phyloP scores from a whole-genome alignment of 2,888 invertebrate genomes.

The Drosophila demipolita region DNA sequence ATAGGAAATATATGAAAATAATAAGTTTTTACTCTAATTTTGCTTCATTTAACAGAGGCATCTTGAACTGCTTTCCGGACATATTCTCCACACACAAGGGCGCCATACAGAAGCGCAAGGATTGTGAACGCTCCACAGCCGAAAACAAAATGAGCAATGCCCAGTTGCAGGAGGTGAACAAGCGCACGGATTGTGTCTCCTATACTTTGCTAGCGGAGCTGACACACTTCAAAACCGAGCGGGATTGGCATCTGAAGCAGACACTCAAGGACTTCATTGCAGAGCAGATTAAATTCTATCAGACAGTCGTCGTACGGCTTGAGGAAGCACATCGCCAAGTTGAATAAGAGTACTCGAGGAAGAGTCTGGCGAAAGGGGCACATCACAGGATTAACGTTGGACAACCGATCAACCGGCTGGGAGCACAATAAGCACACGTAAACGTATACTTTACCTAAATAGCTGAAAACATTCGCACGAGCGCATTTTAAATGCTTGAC shows the following conservation, averaged over 20 bases:
- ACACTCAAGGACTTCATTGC: conserved; percentile 94
- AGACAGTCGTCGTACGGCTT: conserved; percentile 91
- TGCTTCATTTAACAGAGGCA: conserved; percentile 87
- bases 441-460: conserved; percentile 47
- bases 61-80: conserved; percentile 95
- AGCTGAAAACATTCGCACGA: conserved; percentile 75
- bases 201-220: conserved; percentile 97
- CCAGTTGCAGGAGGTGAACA: conserved; percentile 92
- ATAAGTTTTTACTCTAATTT: neutral
- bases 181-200: conserved; percentile 95
- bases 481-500: conserved; percentile 74
- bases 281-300: conserved; percentile 97
- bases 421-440: conserved; percentile 49
- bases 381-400: conserved; percentile 22
- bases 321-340: conserved; percentile 87
- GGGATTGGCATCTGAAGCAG: conserved; percentile 93
- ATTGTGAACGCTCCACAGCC: conserved; percentile 91
- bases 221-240: conserved; percentile 95
- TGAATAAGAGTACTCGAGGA: conserved; percentile 60
- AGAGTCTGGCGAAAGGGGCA: neutral
- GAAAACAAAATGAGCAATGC: conserved; percentile 94
- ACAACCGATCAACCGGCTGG: conserved; percentile 50
- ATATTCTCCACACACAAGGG: conserved; percentile 95
- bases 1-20: neutral
- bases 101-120: conserved; percentile 94